Percentiles rank a stretch among this genome's conserved stretches.
Conservation (phyloP, 2,888 invertebrate genomes). For the Zelleria hepariella region DNA sequence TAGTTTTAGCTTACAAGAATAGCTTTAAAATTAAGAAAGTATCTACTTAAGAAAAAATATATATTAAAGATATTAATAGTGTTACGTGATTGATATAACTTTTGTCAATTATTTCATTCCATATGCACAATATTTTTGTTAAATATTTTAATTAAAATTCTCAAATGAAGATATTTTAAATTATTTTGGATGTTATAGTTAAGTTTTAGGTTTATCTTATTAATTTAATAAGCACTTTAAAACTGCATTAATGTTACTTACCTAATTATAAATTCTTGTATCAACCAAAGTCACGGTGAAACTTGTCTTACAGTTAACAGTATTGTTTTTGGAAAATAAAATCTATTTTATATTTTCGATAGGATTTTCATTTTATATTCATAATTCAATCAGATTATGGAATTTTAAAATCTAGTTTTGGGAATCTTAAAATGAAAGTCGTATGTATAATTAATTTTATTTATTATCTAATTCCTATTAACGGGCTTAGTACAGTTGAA, state of each 20-base stretch:
- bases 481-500: constrained; percentile 67
- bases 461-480: constrained; percentile 69
- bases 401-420: not conserved
- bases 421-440: constrained; percentile 26
- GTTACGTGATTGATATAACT: not conserved
- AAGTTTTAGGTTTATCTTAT: not conserved
- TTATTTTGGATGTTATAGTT: not conserved
- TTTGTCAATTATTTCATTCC: not conserved
- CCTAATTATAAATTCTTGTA: no score
- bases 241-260: no score
- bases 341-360: not conserved
- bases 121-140: not conserved
- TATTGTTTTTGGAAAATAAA: constrained; percentile 3
- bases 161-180: not conserved
- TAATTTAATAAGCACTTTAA: no score
- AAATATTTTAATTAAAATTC: not conserved
- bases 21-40: not conserved
- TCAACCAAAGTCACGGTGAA: constrained; percentile 22
- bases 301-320: constrained; percentile 12
- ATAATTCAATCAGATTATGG: not conserved
- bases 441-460: constrained; percentile 61
- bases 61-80: not conserved
- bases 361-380: not conserved
- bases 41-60: not conserved
- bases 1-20: not conserved